A percentile compares a stretch with the other conserved stretches of the same genome.
These are phyloP conservation scores for Microtus ochrogaster DNA, from an alignment of 2,113 vertebrate species.

Conservation along the genomic window DNA sequence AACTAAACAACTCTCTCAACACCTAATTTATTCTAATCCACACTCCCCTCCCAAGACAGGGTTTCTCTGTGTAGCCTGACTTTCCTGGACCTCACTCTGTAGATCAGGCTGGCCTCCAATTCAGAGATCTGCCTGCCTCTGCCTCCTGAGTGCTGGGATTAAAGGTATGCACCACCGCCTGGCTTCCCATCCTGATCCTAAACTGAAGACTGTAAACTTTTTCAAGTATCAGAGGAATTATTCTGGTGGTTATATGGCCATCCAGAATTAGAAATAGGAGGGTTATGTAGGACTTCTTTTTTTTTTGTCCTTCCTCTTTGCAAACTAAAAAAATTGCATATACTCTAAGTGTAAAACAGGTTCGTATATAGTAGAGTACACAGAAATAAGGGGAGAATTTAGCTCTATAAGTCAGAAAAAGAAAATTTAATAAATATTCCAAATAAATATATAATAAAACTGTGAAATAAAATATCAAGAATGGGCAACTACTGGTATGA, in stretches of 20 bases:
- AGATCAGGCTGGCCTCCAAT: not conserved
- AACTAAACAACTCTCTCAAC: not conserved
- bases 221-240: not conserved
- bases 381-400: conserved; percentile 27
- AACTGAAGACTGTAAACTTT: not conserved
- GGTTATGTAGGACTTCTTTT: not conserved
- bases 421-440: conserved; percentile 56
- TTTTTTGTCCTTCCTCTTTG: not conserved
- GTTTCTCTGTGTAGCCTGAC: not conserved
- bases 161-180: not conserved
- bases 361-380: not conserved
- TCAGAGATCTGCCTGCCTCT: no score
- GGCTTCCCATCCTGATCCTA: not conserved
- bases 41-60: not conserved
- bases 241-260: not conserved
- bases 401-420: conserved; percentile 48
- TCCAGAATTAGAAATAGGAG: not conserved
- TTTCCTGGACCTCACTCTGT: not conserved
- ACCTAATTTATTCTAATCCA: not conserved
- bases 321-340: not conserved
- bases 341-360: not conserved
- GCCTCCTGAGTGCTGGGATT: not conserved
- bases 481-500: not conserved
- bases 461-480: conserved; percentile 28
- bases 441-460: conserved; percentile 63